Percentiles rank a stretch among this genome's conserved stretches.
phyloP scores from a whole-genome alignment of 1,140 invertebrate species.

The Chelonus insularis region DNA sequence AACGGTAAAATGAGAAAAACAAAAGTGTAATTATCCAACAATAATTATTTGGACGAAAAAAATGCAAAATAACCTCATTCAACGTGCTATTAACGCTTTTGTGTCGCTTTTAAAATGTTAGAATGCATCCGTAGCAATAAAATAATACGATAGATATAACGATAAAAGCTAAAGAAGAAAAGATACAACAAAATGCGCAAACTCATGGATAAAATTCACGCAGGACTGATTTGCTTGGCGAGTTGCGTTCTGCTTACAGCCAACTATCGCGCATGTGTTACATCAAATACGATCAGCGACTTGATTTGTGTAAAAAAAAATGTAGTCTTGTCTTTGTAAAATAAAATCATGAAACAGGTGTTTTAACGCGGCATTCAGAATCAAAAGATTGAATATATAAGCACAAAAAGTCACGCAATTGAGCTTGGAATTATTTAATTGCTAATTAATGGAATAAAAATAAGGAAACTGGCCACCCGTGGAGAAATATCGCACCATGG shows the following conservation, averaged over 20 bases:
- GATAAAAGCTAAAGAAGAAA: not conserved
- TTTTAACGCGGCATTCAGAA: constrained; percentile 13
- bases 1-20: not conserved
- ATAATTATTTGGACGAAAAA: not conserved
- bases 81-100: not conserved
- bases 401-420: constrained; percentile 19
- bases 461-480: constrained; percentile 14
- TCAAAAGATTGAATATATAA: constrained; percentile 10
- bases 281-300: not conserved
- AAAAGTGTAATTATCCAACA: not conserved
- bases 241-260: too few species aligned
- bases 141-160: not conserved
- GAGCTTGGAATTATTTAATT: constrained; percentile 18
- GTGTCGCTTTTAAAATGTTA: not conserved
- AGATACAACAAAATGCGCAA: not conserved
- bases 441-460: constrained; percentile 20
- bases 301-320: not conserved
- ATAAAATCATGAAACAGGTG: constrained; percentile 6
- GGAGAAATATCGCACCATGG: constrained; percentile 27
- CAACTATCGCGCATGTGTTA: too few species aligned
- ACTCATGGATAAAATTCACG: too few species aligned
- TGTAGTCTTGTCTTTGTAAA: not conserved
- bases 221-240: too few species aligned
- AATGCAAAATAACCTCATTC: not conserved
- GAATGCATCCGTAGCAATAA: not conserved